Evolutionary conservation across 2,888 invertebrate genomes (phyloP).

Genomic region (Lingula anatina): DNA sequence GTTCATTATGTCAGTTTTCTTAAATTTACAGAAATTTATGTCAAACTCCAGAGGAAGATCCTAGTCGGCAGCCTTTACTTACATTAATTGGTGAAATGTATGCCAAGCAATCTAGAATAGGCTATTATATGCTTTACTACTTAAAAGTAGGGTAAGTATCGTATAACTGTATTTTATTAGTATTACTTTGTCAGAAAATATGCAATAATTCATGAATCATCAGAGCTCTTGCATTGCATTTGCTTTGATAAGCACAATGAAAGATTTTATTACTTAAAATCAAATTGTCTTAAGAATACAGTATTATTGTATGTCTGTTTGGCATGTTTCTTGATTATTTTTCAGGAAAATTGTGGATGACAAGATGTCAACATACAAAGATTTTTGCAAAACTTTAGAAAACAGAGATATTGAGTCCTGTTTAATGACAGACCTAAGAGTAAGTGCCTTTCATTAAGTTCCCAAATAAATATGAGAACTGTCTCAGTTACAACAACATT

Average conservation of each 20-base stretch:
- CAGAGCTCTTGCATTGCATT: too few relatives aligned
- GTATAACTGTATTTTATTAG: too few relatives aligned
- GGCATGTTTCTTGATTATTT: too few relatives aligned
- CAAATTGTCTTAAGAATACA: too few relatives aligned
- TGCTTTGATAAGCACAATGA: too few relatives aligned
- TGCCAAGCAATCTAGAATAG: constrained; percentile 65
- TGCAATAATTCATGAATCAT: too few relatives aligned
- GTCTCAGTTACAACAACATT: too few relatives aligned
- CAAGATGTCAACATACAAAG: constrained; percentile 80
- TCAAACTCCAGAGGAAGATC: constrained; percentile 68
- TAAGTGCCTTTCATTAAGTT: constrained; percentile 34
- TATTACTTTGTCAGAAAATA: too few relatives aligned
- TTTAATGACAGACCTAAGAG: constrained; percentile 75
- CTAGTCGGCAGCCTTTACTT: constrained; percentile 71
- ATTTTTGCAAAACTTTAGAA: constrained; percentile 77
- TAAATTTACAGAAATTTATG: constrained; percentile 63
- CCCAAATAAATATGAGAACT: too few relatives aligned
- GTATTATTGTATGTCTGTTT: too few relatives aligned
- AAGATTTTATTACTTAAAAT: too few relatives aligned
- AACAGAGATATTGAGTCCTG: constrained; percentile 48
- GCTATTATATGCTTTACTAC: constrained; percentile 84
- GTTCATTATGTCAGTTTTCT: neutral
- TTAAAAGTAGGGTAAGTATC: constrained; percentile 63
- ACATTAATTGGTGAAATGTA: constrained; percentile 77
- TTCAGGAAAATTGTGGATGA: constrained; percentile 61